Conservation (phyloP, 2,888 invertebrate species). For the Metellina segmentata region DNA sequence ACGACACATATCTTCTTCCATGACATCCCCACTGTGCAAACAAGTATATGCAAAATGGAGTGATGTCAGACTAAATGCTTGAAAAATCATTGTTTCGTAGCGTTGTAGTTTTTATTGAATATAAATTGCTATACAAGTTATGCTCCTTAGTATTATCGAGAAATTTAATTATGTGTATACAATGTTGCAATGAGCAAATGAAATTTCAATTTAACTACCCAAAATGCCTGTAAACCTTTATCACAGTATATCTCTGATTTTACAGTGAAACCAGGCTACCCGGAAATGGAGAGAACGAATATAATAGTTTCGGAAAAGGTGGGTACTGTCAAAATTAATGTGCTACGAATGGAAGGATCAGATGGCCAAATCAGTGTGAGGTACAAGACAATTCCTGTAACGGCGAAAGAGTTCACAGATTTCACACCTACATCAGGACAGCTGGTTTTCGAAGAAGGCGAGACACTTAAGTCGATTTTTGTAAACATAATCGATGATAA, state of each 20-base stretch:
- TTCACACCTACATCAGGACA: conserved; percentile 83
- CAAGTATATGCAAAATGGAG: too few relatives aligned
- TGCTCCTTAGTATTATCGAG: too few relatives aligned
- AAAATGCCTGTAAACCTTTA: too few relatives aligned
- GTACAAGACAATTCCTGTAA: conserved; percentile 83
- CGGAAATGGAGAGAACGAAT: neutral
- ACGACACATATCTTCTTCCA: too few relatives aligned
- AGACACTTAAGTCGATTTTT: conserved; percentile 82
- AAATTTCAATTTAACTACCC: too few relatives aligned
- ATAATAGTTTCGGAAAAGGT: conserved; percentile 1
- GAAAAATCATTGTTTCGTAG: too few relatives aligned
- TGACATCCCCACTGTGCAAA: too few relatives aligned
- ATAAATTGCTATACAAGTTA: too few relatives aligned
- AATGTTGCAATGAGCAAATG: too few relatives aligned
- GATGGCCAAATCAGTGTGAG: conserved; percentile 23
- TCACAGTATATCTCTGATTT: neutral
- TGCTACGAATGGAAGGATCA: conserved; percentile 2
- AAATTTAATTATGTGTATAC: too few relatives aligned
- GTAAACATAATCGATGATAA: conserved; percentile 84
- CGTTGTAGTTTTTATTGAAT: too few relatives aligned
- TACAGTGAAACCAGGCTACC: conserved; percentile 49
- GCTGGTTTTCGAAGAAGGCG: conserved; percentile 83
- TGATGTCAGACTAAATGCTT: too few relatives aligned
- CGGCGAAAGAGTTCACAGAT: conserved; percentile 83
- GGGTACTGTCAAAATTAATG: neutral